Evolutionary conservation across 2,797 vertebrate species (phyloP).

Genomic region (Rhincodon typus): DNA sequence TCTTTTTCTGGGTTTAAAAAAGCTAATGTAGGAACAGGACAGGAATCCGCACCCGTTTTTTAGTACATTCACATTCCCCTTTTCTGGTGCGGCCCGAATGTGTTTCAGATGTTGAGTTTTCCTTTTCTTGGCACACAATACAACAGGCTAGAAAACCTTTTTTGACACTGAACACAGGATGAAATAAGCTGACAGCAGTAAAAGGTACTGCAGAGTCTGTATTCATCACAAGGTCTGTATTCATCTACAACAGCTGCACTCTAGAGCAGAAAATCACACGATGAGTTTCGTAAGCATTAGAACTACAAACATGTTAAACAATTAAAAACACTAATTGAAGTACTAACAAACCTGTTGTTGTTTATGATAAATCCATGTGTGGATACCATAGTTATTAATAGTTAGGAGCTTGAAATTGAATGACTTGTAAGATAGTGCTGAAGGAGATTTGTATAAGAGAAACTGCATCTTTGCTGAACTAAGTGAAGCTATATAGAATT

Average conservation of each 20-base stretch:
- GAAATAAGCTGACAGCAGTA: constrained; percentile 86
- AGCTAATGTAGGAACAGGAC: constrained; percentile 45
- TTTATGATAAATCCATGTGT: background rate
- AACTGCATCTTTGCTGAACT: background rate
- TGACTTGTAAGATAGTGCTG: background rate
- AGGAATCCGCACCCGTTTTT: constrained; percentile 70
- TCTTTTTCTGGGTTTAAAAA: background rate
- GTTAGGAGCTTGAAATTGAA: background rate
- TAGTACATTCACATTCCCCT: constrained; percentile 90
- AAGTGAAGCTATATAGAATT: background rate
- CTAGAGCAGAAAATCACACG: constrained; percentile 52
- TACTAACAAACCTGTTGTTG: background rate
- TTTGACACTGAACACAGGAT: constrained; percentile 68
- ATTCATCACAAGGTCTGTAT: constrained; percentile 68
- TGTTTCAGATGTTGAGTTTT: constrained; percentile 40
- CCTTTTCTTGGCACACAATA: constrained; percentile 73
- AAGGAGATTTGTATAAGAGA: background rate
- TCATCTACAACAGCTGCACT: constrained; percentile 82
- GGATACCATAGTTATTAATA: background rate
- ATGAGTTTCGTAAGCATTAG: background rate
- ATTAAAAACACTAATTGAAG: background rate
- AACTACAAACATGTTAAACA: background rate
- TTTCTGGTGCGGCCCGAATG: constrained; percentile 50
- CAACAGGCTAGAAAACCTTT: constrained; percentile 80
- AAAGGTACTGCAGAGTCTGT: constrained; percentile 76